These are phyloP conservation scores for Corythoichthys intestinalis DNA, from an alignment of 2,113 vertebrate species.

Conservation along the genomic window DNA sequence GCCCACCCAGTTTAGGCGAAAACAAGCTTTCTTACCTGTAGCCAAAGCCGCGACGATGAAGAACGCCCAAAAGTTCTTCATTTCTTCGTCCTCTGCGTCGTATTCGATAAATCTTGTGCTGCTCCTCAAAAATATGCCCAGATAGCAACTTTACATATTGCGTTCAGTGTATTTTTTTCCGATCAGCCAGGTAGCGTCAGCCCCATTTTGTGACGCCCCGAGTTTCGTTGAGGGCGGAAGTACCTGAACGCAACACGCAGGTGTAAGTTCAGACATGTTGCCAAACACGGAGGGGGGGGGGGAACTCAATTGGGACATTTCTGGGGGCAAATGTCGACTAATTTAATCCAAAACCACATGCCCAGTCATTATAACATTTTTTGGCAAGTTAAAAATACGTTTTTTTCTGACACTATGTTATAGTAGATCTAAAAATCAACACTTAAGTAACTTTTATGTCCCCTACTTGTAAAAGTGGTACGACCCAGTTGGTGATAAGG, in stretches of 20 bases:
- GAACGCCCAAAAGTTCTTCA: conserved; percentile 53
- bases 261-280: conserved; percentile 34
- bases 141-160: background rate
- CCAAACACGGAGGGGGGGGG: conserved; percentile 7
- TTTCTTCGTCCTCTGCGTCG: background rate
- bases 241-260: conserved; percentile 50
- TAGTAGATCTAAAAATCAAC: background rate
- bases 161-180: background rate
- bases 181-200: conserved; percentile 35
- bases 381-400: rapidly evolving
- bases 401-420: background rate
- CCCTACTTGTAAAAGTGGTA: conserved; percentile 42
- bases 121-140: background rate
- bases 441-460: background rate
- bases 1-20: conserved; percentile 34
- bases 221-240: background rate
- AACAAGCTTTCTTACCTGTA: conserved; percentile 52
- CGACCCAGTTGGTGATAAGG: conserved; percentile 16
- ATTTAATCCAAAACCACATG: background rate
- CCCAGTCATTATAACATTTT: rapidly evolving
- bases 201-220: conserved; percentile 53
- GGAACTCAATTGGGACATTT: background rate
- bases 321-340: rapidly evolving
- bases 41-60: conserved; percentile 54
- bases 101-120: background rate